Base-by-base conservation (phyloP, 2,888 invertebrate species). In the Globia sparganii region DNA sequence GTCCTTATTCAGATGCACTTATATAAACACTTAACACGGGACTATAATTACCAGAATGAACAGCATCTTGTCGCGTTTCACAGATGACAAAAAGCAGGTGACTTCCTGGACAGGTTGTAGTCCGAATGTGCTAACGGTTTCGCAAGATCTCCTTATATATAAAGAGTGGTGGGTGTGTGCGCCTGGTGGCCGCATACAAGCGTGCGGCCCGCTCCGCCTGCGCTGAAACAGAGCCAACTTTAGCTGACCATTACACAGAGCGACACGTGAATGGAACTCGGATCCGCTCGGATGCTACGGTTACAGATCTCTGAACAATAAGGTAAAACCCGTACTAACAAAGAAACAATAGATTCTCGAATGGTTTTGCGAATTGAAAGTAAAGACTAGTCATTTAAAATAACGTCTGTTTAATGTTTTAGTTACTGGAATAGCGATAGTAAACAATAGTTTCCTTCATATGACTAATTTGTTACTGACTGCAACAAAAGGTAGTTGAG, bases 111-210 rank as follows among this genome's bases (percentile, higher is more conserved):
- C 94, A 92, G 92, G 92, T 91, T 93, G 92, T 93, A 90, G 93
- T 94, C 92, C 93, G 96, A 96, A 94, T 96, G 96, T 95, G 96
- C 90, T 93, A 93, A 94, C 94, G 94, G 94, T 96, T 95, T 95
- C 93, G 95, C 93, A 96, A 96, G 94, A 94, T 94, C 94, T 92
- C 90, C 75, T 94, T 96, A 94, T 96, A 96, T 96, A 96, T 94
- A 92, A 93, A 92, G 92, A 91, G 93, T 91, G 91, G 89, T 90
- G 91, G 91, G 89, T 90, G 90, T 91, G 91, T 90, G 93, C 91
- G 92, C 89, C 85, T 65, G 88, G 81, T 87, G 88, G 89, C 87
- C 90, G 92, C 91, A 92, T 90, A 90, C 92, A 91, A 87, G 87
- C 90, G 91, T 89, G 90, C 91, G 91, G 88, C 80, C 87, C 90